Evolutionary conservation across 30 jellyfish, hydroid and myxozoan genomes (phyloP), one percentile per base, ranked within the genome.

Genomic region (Nemopilema nomurai): DNA sequence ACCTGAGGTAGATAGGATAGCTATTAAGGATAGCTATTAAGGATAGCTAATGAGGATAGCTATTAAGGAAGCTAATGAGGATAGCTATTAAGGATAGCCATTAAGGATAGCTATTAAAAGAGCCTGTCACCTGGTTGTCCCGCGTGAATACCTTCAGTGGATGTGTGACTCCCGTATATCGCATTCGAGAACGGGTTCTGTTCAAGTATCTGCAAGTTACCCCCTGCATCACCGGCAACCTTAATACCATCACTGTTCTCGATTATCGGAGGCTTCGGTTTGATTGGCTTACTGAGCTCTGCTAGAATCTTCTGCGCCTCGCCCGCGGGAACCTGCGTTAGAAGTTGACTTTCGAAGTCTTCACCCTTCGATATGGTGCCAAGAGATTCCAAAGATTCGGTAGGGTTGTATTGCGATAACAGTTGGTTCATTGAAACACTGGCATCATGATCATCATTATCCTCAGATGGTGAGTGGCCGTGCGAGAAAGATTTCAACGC

Each of bases 171-270:
- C 16, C 91, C 91, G 53, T 49, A 82, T 1, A 82, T 53, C 24
- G 76, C 78, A 71, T 82, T 82, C 16, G 91, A 82, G 62, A 82
- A 82, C 74, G 91, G 91, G 41, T 82, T 82, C 71, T 82, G 91
- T 71, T 82, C 91, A 79, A 69, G 50, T 16, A 82, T 28, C 24
- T 82, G 91, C 31, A 82, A 62, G 57, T 82, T 82, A 16, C 91
- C 91, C 6, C 91, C 85, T 19, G 85, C 19, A 28, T 82, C 91
- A 9, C 85, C 91, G 9, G 91, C 91, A 0, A 82, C 91, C 57
- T 82, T 82, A 33, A 82, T 82, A 1, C 91, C 91, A 50, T 82
- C 91, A 51, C 91, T 82, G 49, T 82, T 82, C 28, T 82, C 91
- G 25, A 82, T 70, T 30, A 28, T 71, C 50, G 91, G 91, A 1